Evolutionary conservation across 1,140 invertebrate genomes (phyloP), one percentile per base, ranked within the genome.

Genomic region (Dolichoris vasculosae): DNA sequence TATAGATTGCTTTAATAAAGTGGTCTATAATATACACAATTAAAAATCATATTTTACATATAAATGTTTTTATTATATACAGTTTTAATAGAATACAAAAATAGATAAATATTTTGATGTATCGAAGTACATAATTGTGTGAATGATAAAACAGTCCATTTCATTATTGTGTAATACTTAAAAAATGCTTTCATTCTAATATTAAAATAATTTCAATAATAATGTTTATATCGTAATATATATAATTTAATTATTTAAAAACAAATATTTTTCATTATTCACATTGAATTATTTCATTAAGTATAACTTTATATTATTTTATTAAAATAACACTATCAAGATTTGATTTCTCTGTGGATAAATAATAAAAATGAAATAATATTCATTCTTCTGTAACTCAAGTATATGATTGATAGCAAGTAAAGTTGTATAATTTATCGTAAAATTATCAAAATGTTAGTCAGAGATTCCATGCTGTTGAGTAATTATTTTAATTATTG

Each of bases 401-500:
- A 7, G 2, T 26, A 26, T 59, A 59, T 59, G 23, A 26, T 26
- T 59, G 23, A 9, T 23, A 59, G 55, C 20, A 59, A 1, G 55
- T 51, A 59, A 1, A 26, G 6, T 26, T 26, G 23, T 26, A 59
- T 26, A 51, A 51, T 51, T 26, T 26, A 26, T 26, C 0, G 9
- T 59, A 9, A 59, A 59, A 59, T 4, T 26, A 26, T 26, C 20
- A 3, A 26, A 59, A 59, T 59, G 30, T 77, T 35, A 77, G n/a
- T 77, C 75, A 32, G 38, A 51, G 17, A 51, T 48, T 9, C 75
- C 75, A 43, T 38, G 23, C 51, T 79, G 38, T 64, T 40, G 23
- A 43, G 13, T 38, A 23, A 46, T 79, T 77, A 59, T 84, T 84
- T n/a, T 83, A 81, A 82, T 80, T 67, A 85, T 13, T 67, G 13